Base-by-base conservation (phyloP, 2,888 invertebrate genomes). In the Steromphala cineraria region DNA sequence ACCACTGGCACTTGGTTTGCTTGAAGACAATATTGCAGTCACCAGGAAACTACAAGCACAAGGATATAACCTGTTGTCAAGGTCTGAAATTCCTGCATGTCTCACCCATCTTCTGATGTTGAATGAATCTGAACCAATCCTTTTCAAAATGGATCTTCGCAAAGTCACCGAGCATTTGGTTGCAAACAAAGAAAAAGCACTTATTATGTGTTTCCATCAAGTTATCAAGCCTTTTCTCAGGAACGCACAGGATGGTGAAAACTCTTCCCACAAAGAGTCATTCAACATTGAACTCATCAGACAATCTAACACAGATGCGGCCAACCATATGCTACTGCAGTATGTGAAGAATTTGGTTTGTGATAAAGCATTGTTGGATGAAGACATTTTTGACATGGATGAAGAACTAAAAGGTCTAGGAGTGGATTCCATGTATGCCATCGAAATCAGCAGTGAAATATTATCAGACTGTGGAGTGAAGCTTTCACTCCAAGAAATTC, bases 1-100 rank as follows among this genome's bases (percentile, higher is more conserved):
- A 17, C 84, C 88, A 8, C 83, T 90, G 5, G 83, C 81, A 71
- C 80, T 89, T 5, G 89, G 89, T 19, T 87, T 90, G 86, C 46
- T 82, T 62, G 67, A 78, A 40, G 76, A 78, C 13, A 67, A 79
- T 10, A 52, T 21, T 36, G 36, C 55, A 28, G 62, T 24, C 5
- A 81, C 71, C 21, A 28, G 55, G 53, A 75, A 53, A 31, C 21
- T 85, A 19, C 80, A 81, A 78, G 46, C 36, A 4, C 79, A 80
- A 53, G 85, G 85, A 5, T 85, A 81, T 55, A 21, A 80, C 2
- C 80, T 82, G 0, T 28, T 85, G 82, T 7, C 28, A 8, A 55
- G 15, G 46, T 15, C 17, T 19, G 53, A 31, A 28, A 53, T 76
- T 24, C 76, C 31, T 7, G 31, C 80, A n/a, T 84, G 85, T 28